Evolutionary conservation across 2,113 vertebrate genomes (phyloP), one percentile per base, ranked within the genome.

Genomic region (Mesembrinibis cayennensis): DNA sequence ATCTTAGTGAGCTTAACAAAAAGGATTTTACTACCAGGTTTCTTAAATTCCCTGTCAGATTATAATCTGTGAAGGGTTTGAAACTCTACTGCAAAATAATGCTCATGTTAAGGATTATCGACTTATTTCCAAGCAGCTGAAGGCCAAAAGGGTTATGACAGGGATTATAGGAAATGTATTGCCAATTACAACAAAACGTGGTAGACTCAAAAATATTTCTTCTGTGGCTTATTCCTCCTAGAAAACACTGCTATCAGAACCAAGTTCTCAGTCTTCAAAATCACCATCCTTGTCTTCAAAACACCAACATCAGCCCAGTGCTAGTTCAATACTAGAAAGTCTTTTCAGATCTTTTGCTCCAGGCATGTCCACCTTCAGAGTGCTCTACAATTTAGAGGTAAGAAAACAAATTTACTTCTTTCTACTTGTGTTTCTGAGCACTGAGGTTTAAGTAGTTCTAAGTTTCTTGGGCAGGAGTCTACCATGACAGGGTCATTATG

Each of bases 381-480:
- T 99, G 47, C 99, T 99, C 3, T 99, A 99, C 97, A 99, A 99
- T 90, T 98, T 99, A 45, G 99, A 99, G 99, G 99, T 99, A 98
- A 96, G 97, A 87, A 93, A 56, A n/a, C 9, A 78, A n/a, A 50
- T 44, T 13, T 94, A 12, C 6, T 90, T 6, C 14, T 87, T 79
- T 47, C 27, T 67, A 5, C 36, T 76, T n/a, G 8, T 65, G 13
- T 82, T 89, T 78, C 50, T 92, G 34, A 88, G 16, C 23, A 6
- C 32, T 17, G 26, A 59, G 16, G 45, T 19, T 74, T 34, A 76
- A 82, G 5, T 50, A 58, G n/a, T 73, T 81, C 34, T 34, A 10
- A 38, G 5, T 49, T 66, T 77, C 40, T 61, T 61, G 38, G 34
- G 16, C 21, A 61, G 58, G 45, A 56, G 8, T 66, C 21, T 4